Evolutionary conservation across 1,140 invertebrate species (phyloP), one percentile per base, ranked within the genome.

Genomic region (Macrosteles quadrilineatus): DNA sequence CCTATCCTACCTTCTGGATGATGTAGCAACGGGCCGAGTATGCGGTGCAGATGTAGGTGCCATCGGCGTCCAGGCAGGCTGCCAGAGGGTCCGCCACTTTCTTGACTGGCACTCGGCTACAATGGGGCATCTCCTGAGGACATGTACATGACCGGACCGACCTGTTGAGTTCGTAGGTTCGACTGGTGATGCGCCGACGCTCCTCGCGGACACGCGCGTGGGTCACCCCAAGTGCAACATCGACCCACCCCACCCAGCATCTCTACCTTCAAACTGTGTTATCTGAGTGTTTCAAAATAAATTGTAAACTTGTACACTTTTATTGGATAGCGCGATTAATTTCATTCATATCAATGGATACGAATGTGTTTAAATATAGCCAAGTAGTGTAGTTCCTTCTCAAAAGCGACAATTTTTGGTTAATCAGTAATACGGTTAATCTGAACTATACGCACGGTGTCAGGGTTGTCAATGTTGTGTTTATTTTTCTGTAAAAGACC

Each of bases 1-100:
- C 68, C 69, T 69, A 45, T 19, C 73, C 72, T 78, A 87, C 85
- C 84, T 87, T 87, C 75, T 86, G 85, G 50, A 87, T 86, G 74
- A 87, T 85, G 79, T 84, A 87, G 77, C 85, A 86, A 53, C 85
- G 77, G 1, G 85, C 84, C 73, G 83, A 85, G 78, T 85, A 87
- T 1, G 85, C 81, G 19, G 84, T 85, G 75, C 85, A 86, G 67
- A 87, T 82, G 78, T 86, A 87, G 21, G 85, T 86, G 32, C 84
- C 84, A 74, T 85, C 82, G 11, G 84, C 81, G 73, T 86, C 84
- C 6, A 85, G 76, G 74, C 83, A 85, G 25, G 83, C 82, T 9
- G 80, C 79, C 29, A 85, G 73, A 14, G 82, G 81, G 69, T 84
- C 83, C 32, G 43, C 63, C 19, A 66, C n/a, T 50, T 40, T 57